A percentile compares a stretch with the other conserved stretches of the same genome.
Conservation (phyloP, 2,113 vertebrate genomes). For the Tretioscincus oriximinensis region DNA sequence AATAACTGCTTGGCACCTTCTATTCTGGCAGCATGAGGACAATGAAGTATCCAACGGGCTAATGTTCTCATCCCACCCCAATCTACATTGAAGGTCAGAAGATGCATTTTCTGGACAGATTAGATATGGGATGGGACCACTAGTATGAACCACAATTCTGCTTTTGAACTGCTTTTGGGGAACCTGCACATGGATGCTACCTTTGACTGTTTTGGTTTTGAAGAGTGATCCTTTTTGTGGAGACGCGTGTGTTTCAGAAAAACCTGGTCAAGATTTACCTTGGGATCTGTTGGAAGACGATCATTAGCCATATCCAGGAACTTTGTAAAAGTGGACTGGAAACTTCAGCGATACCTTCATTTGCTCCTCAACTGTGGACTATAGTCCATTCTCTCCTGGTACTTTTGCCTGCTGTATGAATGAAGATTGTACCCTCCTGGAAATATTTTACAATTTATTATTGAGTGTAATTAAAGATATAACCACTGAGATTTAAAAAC, state of each 20-base stretch:
- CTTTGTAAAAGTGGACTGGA: conserved; percentile 70
- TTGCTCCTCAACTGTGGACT: conserved; percentile 39
- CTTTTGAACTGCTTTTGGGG: no score
- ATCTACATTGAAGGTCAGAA: no score
- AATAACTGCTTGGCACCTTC: conserved; percentile 36
- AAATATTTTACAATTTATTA: conserved; percentile 89
- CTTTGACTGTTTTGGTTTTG: conserved; percentile 48
- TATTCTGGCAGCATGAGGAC: background rate
- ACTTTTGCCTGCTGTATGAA: conserved; percentile 83
- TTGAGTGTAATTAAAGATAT: conserved; percentile 89
- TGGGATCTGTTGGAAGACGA: conserved; percentile 25
- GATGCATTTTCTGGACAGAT: no score
- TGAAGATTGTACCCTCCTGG: conserved; percentile 79
- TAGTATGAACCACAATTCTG: no score
- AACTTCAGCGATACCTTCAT: background rate
- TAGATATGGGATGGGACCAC: no score
- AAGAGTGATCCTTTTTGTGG: conserved; percentile 50
- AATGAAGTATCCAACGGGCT: background rate
- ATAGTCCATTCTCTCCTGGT: conserved; percentile 62
- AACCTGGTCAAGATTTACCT: conserved; percentile 41
- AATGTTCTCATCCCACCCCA: no score
- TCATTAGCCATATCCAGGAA: conserved; percentile 57
- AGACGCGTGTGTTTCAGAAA: conserved; percentile 34
- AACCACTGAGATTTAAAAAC: conserved; percentile 82
- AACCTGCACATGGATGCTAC: no score